These are phyloP conservation scores for Poeciliopsis occidentalis DNA, from an alignment of 2,113 vertebrate species.

Conservation along the genomic window DNA sequence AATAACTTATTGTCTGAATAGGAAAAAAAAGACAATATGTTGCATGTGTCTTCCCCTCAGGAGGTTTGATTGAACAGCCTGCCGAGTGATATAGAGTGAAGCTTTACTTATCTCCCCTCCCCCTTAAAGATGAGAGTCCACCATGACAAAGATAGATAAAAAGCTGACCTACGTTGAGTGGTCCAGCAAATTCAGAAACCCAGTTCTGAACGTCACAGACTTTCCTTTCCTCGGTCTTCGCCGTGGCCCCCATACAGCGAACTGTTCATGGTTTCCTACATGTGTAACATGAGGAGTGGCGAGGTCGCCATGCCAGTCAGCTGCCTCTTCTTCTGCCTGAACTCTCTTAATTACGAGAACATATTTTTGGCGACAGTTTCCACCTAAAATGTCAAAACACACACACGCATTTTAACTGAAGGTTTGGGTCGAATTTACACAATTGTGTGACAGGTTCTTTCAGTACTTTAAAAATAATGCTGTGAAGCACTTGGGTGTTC, in stretches of 20 bases:
- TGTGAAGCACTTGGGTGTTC: not conserved
- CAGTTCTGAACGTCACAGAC: not conserved
- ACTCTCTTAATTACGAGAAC: too few relatives aligned
- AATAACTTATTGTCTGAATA: too few relatives aligned
- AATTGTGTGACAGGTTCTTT: too few relatives aligned
- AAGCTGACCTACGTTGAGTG: not conserved
- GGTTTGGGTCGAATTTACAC: not conserved
- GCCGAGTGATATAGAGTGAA: not conserved
- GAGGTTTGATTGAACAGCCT: too few relatives aligned
- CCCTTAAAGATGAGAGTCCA: conserved; percentile 73
- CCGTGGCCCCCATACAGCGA: too few relatives aligned
- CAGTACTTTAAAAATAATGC: too few relatives aligned
- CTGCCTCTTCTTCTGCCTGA: not conserved
- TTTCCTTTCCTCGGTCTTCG: not conserved
- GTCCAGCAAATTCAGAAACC: not conserved
- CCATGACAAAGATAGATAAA: conserved; percentile 62
- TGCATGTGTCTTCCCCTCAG: not conserved
- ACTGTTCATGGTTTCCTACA: too few relatives aligned
- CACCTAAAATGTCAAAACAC: not conserved
- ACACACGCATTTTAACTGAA: not conserved
- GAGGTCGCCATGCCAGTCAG: not conserved
- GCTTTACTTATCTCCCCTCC: conserved; percentile 64
- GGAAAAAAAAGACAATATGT: too few relatives aligned
- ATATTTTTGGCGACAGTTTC: not conserved
- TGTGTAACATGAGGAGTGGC: too few relatives aligned